These are phyloP conservation scores for Phaethon lepturus DNA, from an alignment of 2,113 vertebrate genomes.

Conservation along the genomic window DNA sequence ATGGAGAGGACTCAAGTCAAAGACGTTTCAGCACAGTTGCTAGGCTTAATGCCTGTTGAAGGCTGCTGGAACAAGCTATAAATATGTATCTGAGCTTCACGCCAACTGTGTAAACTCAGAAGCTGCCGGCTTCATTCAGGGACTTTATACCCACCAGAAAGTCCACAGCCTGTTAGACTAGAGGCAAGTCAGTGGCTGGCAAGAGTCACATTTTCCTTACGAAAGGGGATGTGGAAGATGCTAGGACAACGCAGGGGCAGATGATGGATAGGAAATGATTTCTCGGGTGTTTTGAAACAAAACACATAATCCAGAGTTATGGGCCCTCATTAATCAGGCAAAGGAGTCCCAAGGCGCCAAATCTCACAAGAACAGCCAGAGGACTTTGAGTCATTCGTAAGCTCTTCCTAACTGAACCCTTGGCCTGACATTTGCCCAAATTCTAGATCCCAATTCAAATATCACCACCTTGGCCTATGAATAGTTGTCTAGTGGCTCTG, in stretches of 20 bases:
- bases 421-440: background rate
- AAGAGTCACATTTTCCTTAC: constrained; percentile 1
- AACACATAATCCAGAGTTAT: constrained; percentile 34
- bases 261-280: background rate
- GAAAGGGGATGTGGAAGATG: constrained; percentile 3
- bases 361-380: background rate
- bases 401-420: background rate
- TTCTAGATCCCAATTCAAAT: constrained; percentile 11
- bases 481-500: background rate
- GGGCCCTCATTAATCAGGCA: constrained; percentile 23
- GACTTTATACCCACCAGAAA: constrained; percentile 33
- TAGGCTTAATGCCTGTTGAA: constrained; percentile 44
- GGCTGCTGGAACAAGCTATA: constrained; percentile 50
- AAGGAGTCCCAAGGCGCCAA: background rate
- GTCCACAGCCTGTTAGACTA: background rate
- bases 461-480: background rate
- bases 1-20: background rate
- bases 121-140: constrained; percentile 49
- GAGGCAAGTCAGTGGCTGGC: background rate
- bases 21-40: background rate
- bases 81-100: constrained; percentile 20
- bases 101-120: constrained; percentile 64
- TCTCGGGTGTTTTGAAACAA: constrained; percentile 5
- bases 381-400: background rate
- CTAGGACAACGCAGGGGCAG: background rate